Evolutionary conservation across 2,113 vertebrate genomes (phyloP).

Genomic region (Colinus virginianus): DNA sequence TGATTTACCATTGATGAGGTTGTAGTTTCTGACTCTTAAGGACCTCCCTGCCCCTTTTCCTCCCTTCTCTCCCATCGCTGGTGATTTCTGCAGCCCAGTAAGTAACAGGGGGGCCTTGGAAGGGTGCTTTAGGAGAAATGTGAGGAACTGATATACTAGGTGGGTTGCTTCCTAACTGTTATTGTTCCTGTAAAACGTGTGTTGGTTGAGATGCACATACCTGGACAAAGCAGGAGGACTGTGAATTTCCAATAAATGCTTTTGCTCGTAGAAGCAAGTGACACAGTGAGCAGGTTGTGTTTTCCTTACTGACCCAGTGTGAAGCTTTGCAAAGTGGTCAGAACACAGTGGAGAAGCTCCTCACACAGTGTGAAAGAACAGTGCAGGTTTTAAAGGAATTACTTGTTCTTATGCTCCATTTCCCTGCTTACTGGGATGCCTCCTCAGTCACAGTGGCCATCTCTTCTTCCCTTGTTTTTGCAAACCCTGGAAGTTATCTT

Average conservation of each 20-base stretch:
- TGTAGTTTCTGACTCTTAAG: not conserved
- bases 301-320: not conserved
- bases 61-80: not conserved
- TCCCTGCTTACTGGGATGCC: fast-evolving
- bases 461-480: not conserved
- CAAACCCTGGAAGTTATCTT: not conserved
- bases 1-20: not conserved
- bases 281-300: not conserved
- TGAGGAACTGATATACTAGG: not conserved
- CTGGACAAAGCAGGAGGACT: not conserved
- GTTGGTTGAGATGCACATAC: not conserved
- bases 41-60: not conserved
- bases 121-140: not conserved
- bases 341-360: not conserved
- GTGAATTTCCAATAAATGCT: not conserved
- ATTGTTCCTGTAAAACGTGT: not conserved
- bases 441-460: not conserved
- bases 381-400: not conserved
- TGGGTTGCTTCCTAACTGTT: not conserved
- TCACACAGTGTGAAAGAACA: not conserved
- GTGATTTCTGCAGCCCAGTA: not conserved
- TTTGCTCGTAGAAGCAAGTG: not conserved
- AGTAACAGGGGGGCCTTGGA: not conserved
- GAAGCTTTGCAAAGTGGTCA: not conserved
- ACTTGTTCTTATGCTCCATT: not conserved